These are phyloP conservation scores for Catalaphyllia jardinei DNA, from an alignment of 64 coral and sea anemone species.

Conservation along the genomic window DNA sequence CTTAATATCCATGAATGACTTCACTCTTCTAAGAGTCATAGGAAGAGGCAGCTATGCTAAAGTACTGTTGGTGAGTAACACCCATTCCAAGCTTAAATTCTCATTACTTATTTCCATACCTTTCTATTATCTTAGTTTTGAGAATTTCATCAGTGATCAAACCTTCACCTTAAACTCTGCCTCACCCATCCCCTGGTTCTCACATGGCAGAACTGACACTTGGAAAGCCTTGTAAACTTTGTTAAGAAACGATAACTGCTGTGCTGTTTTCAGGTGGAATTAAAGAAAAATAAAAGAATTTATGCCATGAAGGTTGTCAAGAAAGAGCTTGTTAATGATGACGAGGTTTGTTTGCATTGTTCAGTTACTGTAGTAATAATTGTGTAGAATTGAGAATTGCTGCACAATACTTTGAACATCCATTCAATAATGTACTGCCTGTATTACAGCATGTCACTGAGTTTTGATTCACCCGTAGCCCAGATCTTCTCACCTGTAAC, in stretches of 20 bases:
- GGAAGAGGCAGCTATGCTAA: conserved; percentile 98
- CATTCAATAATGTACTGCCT: no score
- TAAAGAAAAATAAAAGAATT: conserved; percentile 93
- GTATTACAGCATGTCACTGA: no score
- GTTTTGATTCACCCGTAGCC: no score
- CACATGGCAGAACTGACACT: no score
- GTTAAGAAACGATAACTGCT: neutral
- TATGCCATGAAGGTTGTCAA: conserved; percentile 99
- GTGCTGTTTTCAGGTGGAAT: conserved; percentile 67
- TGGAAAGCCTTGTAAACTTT: no score
- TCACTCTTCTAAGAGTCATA: conserved; percentile 90
- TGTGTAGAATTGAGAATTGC: neutral
- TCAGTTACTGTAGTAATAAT: neutral
- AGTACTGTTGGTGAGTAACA: conserved; percentile 83
- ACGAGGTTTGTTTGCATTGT: conserved; percentile 67
- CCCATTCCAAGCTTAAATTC: no score
- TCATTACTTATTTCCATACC: no score
- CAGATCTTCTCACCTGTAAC: no score
- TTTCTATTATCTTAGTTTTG: no score
- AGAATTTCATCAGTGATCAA: no score
- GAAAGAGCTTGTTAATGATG: conserved; percentile 98
- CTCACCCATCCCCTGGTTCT: no score
- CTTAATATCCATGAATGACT: conserved; percentile 80
- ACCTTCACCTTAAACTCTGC: no score
- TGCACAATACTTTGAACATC: neutral